Base-by-base conservation (phyloP, 2,888 invertebrate species). In the Cantharis rustica region DNA sequence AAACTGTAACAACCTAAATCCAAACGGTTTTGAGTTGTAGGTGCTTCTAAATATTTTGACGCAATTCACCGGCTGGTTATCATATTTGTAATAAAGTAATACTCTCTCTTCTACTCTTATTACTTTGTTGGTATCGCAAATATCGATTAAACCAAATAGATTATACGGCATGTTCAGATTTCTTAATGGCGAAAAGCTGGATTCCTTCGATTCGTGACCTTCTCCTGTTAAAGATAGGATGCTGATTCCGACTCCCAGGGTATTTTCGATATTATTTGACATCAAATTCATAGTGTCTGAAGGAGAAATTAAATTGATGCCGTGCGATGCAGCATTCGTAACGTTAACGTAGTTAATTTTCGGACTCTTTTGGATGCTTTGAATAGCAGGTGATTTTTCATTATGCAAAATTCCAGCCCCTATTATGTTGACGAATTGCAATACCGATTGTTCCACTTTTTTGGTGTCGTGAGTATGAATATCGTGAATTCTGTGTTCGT, bases 341-440 rank as follows among this genome's bases (percentile, higher is more conserved):
- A 99, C 93, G 81, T 95, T 95, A 0, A 98, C 95, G 75, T 94
- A 93, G 81, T 93, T 92, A 16, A 96, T 93, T 62, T 87, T 88
- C 0, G 99, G 98, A 80, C 96, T 95, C 84, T 96, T 95, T 83
- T 95, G 93, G 27, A 98, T 94, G 23, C 96, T 93, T 86, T 98
- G 96, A 71, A 99, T 90, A 0, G 99, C 97, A 0, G 98, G 95
- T 0, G 96, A 95, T 87, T 96, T 97, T 86, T 98, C 97, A 84
- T 96, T 97, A 84, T 99, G 99, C 20, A 99, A 89, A 80, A 98
- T 94, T 17, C 99, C 99, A 71, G 98, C 99, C 3, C 98, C 97
- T 70, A 93, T 92, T 69, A 99, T 95, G 82, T 95, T 94, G 0
- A 96, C 92, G 83, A 92, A 93, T 83, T 95, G 92, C 77, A 99